Percentiles rank a stretch among this genome's conserved stretches.
Evolutionary conservation across 1,140 invertebrate species (phyloP).

Genomic region (Solen grandis): DNA sequence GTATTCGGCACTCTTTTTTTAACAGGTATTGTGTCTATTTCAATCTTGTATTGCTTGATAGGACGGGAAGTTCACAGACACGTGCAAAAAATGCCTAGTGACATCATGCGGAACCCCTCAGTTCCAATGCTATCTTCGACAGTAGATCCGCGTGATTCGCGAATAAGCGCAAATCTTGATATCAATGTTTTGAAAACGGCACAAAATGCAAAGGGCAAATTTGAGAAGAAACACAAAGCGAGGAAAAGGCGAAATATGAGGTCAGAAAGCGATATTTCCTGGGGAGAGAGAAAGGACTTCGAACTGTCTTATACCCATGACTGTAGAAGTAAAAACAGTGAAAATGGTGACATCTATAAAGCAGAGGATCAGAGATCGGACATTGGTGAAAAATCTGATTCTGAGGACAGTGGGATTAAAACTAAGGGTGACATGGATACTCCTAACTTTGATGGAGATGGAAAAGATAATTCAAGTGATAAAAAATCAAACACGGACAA

Average conservation of each 20-base stretch:
- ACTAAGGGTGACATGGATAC: too few relatives aligned
- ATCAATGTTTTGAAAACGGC: background rate
- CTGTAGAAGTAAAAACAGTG: background rate
- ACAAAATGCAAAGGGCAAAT: background rate
- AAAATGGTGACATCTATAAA: background rate
- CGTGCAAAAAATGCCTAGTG: background rate
- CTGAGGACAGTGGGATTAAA: conserved; percentile 26
- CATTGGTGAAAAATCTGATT: background rate
- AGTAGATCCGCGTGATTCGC: background rate
- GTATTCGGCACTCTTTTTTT: conserved; percentile 26
- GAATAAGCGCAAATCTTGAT: background rate
- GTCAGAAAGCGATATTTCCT: conserved; percentile 10
- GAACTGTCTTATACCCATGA: conserved; percentile 9
- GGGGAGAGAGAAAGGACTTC: conserved; percentile 2
- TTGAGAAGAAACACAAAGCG: background rate
- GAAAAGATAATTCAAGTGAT: background rate
- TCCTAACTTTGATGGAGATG: background rate
- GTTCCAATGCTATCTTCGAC: background rate
- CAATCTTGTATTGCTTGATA: conserved; percentile 39
- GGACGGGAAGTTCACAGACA: conserved; percentile 22
- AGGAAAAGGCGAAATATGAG: background rate
- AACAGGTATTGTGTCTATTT: conserved; percentile 6
- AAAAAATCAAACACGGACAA: background rate
- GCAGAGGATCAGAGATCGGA: background rate
- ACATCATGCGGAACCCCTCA: background rate